Conservation (phyloP, 2,888 invertebrate species). For the Pristionchus arcanus region DNA sequence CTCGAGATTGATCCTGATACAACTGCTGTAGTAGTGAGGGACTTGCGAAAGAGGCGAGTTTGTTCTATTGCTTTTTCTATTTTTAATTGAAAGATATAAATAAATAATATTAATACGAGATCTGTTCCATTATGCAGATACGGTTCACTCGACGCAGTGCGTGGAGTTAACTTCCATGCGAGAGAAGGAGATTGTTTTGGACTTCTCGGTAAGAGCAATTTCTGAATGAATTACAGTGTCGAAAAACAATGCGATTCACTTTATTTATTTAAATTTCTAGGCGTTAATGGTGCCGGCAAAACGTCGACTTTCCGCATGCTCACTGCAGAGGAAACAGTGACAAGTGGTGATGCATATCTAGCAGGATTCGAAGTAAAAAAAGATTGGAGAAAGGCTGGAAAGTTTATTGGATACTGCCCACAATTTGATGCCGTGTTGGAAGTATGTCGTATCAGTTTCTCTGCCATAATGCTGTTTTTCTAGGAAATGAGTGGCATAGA, state of each 20-base stretch:
- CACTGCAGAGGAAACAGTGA: constrained; percentile 72
- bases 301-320: constrained; percentile 76
- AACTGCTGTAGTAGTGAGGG: constrained; percentile 64
- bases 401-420: constrained; percentile 85
- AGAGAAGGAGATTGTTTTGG: constrained; percentile 72
- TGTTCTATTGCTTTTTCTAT: neutral
- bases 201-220: constrained; percentile 60
- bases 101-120: neutral
- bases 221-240: too few relatives aligned
- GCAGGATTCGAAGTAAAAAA: constrained; percentile 70
- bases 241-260: too few relatives aligned
- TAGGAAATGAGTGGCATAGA: constrained; percentile 86
- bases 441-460: neutral
- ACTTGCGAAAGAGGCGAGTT: constrained; percentile 65
- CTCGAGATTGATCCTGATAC: constrained; percentile 39
- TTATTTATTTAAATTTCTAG: constrained; percentile 34
- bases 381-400: constrained; percentile 71
- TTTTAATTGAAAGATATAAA: neutral
- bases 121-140: neutral
- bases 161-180: constrained; percentile 73
- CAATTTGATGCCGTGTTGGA: constrained; percentile 87
- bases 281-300: constrained; percentile 76
- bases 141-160: constrained; percentile 31
- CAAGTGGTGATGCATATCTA: constrained; percentile 72
- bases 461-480: neutral